Evolutionary conservation across 2,113 vertebrate species (phyloP).

Genomic region (Mobula birostris): DNA sequence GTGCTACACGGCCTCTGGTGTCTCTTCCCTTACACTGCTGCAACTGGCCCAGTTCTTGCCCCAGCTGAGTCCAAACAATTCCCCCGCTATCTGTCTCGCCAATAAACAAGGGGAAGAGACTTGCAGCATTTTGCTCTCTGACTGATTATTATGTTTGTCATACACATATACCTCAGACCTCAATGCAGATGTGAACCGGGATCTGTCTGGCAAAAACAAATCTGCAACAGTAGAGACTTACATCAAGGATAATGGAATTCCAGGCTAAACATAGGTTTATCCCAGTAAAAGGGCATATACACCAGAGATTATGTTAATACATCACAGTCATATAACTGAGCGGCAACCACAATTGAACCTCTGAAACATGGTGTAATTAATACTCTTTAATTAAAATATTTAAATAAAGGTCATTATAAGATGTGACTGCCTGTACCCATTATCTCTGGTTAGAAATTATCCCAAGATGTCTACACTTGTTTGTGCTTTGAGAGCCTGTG

Average conservation of each 20-base stretch:
- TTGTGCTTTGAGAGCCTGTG: slow-evolving; percentile 32
- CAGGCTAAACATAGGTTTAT: slow-evolving; percentile 13
- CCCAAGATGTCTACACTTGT: slow-evolving; percentile 31
- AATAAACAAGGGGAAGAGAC: too few relatives aligned
- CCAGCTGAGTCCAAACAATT: too few relatives aligned
- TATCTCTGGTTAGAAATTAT: slow-evolving; percentile 34
- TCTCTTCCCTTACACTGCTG: too few relatives aligned
- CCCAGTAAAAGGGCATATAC: neutral
- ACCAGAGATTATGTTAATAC: slow-evolving; percentile 10
- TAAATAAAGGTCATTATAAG: slow-evolving; percentile 34
- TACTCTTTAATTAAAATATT: slow-evolving; percentile 36
- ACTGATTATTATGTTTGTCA: neutral
- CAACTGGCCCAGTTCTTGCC: too few relatives aligned
- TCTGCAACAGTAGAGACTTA: neutral
- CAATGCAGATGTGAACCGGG: neutral
- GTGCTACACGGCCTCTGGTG: too few relatives aligned
- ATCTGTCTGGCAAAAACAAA: slow-evolving; percentile 12
- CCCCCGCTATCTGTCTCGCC: too few relatives aligned
- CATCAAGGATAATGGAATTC: neutral
- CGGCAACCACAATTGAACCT: neutral
- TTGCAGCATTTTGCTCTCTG: neutral
- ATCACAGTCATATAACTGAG: neutral
- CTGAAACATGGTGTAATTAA: neutral
- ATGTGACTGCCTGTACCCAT: slow-evolving; percentile 16
- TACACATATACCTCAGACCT: neutral